Base-by-base conservation (phyloP, 2,113 vertebrate species). In the Galeopterus variegatus region DNA sequence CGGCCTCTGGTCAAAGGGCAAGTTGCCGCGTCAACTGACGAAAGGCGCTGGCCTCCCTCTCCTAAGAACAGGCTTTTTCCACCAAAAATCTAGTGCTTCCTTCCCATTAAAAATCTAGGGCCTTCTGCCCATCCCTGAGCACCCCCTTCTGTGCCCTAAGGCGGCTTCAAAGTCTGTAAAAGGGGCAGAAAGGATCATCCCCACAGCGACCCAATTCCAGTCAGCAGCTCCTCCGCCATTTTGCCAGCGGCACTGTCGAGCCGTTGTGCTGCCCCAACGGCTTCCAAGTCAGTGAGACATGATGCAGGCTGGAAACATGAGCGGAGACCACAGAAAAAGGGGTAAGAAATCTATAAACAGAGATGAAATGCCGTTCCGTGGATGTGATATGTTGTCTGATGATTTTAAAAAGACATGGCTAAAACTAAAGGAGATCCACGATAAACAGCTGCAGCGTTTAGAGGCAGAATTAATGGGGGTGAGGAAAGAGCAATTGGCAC, bases 21-120 rank as follows among this genome's bases (percentile, higher is more conserved):
- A 31, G 0, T 6, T 3, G 60, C 12, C 9, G 6, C 2, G 3
- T 41, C 65, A 28, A 3, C 14, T 11, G 65, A 81, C 56, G 33
- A 8, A 0, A 2, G 12, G 48, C 19, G 0, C 6, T 5, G 1
- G 21, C 31, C 14, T 85, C 5, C 0, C 0, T 56, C 3, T 1
- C 5, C 0, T 0, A 0, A 4, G 0, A 2, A 0, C 0, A 0
- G 2, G 24, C 21, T 75, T 10, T 54, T 73, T 4, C 4, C 1
- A 2, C 13, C 1, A 0, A n/a, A 83, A 89, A 58, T 0, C 13
- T 12, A 10, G 14, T 3, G 3, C n/a, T 12, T 14, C 65, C 41
- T 75, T 80, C 52, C 80, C n/a, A 31, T 50, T 23, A 5, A 4
- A 36, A 62, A 75, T 5, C 33, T 0, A 0, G 0, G 13, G 17